These are phyloP conservation scores for Knipowitschia caucasica DNA, from an alignment of 2,797 vertebrate genomes.

Conservation along the genomic window DNA sequence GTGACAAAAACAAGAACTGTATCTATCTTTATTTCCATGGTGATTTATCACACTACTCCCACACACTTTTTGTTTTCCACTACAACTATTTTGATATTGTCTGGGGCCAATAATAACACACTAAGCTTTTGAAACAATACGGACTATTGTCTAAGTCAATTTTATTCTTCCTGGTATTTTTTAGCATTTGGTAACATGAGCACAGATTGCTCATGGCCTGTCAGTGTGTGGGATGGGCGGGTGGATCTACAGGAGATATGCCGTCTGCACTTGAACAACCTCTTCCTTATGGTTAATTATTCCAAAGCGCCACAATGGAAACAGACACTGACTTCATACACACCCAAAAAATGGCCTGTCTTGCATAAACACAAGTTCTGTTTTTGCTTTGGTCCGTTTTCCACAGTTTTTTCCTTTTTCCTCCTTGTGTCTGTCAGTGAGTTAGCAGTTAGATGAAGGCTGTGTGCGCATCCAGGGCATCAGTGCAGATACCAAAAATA, in stretches of 20 bases:
- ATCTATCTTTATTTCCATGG: conserved; percentile 33
- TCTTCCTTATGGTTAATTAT: conserved; percentile 66
- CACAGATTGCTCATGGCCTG: conserved; percentile 29
- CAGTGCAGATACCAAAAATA: conserved; percentile 48
- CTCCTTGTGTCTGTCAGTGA: conserved; percentile 53
- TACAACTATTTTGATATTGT: conserved; percentile 53
- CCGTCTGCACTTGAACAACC: conserved; percentile 60
- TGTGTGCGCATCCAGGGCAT: conserved; percentile 30
- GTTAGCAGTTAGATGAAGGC: conserved; percentile 39
- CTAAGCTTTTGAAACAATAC: conserved; percentile 35
- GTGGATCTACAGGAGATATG: conserved; percentile 60
- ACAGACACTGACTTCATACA: conserved; percentile 48
- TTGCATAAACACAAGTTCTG: conserved; percentile 61
- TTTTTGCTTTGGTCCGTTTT: conserved; percentile 53
- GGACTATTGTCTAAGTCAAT: conserved; percentile 26
- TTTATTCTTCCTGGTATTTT: conserved; percentile 40
- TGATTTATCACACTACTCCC: conserved; percentile 40
- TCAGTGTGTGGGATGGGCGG: conserved; percentile 28
- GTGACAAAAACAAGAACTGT: conserved; percentile 16
- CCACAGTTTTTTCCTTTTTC: conserved; percentile 37
- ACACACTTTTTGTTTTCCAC: conserved; percentile 53
- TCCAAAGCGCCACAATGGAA: conserved; percentile 50
- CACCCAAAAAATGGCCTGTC: conserved; percentile 53
- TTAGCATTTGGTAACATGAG: conserved; percentile 17
- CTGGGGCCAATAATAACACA: conserved; percentile 41